Evolutionary conservation across 2,797 vertebrate species (phyloP).

Genomic region (Phaenicophaeus curvirostris): DNA sequence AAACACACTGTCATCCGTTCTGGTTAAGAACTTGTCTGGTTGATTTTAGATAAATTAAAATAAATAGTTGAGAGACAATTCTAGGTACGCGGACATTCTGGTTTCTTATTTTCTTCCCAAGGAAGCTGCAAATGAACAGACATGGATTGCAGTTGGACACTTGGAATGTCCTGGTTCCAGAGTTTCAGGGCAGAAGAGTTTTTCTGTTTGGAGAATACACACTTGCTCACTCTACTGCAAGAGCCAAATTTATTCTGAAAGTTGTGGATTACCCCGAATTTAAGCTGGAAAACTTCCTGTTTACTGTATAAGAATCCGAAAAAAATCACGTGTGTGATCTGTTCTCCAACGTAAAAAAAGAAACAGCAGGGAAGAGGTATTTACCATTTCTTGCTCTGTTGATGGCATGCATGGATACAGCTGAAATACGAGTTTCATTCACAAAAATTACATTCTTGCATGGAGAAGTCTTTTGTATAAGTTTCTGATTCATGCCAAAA

Average conservation of each 20-base stretch:
- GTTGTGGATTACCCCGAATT: not conserved
- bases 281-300: not conserved
- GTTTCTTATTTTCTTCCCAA: not conserved
- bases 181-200: not conserved
- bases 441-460: not conserved
- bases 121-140: not conserved
- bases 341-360: not conserved
- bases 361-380: not conserved
- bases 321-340: not conserved
- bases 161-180: not conserved
- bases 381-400: not conserved
- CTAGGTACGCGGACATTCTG: not conserved
- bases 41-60: not conserved
- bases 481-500: not conserved
- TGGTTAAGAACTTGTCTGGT: not conserved
- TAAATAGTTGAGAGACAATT: not conserved
- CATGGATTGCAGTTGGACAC: not conserved
- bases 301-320: not conserved
- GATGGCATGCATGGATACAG: not conserved
- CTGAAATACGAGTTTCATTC: not conserved
- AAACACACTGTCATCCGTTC: not conserved
- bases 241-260: not conserved
- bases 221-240: not conserved
- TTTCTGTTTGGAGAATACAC: not conserved
- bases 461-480: not conserved